Evolutionary conservation across 1,140 invertebrate species (phyloP).

Genomic region (Magallana ariakensis): DNA sequence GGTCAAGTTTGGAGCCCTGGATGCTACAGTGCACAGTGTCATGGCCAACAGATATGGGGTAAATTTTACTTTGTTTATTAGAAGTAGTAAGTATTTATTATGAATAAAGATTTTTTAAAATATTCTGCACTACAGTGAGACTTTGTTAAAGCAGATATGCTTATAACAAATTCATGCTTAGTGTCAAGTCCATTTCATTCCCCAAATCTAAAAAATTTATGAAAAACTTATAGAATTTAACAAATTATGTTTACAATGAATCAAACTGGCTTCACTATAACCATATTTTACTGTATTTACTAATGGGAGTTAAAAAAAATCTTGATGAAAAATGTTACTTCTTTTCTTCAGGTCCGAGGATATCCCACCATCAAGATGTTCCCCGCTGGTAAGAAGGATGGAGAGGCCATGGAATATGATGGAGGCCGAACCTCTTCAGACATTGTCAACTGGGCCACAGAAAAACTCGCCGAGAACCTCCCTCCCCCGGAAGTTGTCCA

Average conservation of each 20-base stretch:
- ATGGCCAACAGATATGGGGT: conserved; percentile 84
- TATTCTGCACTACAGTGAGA: too few species aligned
- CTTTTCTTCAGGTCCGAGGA: conserved; percentile 86
- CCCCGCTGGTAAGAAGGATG: conserved; percentile 89
- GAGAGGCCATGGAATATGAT: conserved; percentile 86
- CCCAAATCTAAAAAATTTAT: too few species aligned
- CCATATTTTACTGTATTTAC: too few species aligned
- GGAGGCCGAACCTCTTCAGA: conserved; percentile 94
- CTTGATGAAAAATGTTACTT: background rate
- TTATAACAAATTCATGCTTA: too few species aligned
- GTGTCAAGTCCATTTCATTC: too few species aligned
- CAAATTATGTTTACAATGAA: too few species aligned
- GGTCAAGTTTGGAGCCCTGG: conserved; percentile 96
- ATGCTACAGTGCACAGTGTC: conserved; percentile 93
- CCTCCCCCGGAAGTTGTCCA: conserved; percentile 93
- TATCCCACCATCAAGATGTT: conserved; percentile 99
- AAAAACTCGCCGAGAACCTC: conserved; percentile 92
- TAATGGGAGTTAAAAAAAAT: background rate
- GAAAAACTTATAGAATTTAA: too few species aligned
- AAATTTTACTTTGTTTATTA: conserved; percentile 49
- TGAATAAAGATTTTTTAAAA: too few species aligned
- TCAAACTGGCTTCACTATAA: too few species aligned
- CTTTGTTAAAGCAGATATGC: too few species aligned
- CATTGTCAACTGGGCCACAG: conserved; percentile 94
- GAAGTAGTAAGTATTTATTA: too few species aligned